phyloP scores from a whole-genome alignment of 2,797 vertebrate genomes.

The Amblyopsis hoosieri region DNA sequence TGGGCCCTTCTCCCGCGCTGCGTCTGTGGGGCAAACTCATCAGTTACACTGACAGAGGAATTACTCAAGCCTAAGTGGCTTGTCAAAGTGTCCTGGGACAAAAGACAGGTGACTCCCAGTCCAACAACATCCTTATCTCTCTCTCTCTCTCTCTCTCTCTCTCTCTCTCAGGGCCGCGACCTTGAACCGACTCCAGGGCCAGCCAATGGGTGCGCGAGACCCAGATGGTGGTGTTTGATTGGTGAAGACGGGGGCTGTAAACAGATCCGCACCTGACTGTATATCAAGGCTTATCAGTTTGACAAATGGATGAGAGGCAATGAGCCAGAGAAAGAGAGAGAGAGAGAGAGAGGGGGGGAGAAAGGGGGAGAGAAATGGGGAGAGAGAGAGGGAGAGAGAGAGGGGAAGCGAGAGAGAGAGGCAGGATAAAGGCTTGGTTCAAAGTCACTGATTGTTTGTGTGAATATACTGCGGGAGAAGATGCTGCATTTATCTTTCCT shows the following conservation, averaged over 20 bases:
- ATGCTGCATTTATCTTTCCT: too few relatives aligned
- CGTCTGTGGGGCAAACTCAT: conserved; percentile 44
- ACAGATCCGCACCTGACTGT: conserved; percentile 66
- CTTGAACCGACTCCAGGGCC: conserved; percentile 45
- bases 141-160: conserved; percentile 22
- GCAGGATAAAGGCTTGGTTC: background rate
- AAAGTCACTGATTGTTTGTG: conserved; percentile 6
- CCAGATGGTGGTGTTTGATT: conserved; percentile 57
- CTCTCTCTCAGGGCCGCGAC: conserved; percentile 47
- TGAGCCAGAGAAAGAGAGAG: background rate
- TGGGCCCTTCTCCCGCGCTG: conserved; percentile 18
- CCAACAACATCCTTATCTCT: conserved; percentile 18
- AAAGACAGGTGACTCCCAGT: conserved; percentile 55
- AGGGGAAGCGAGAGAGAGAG: background rate
- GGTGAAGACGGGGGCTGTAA: conserved; percentile 57
- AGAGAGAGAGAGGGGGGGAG: background rate
- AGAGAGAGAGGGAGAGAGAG: background rate
- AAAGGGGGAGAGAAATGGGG: background rate
- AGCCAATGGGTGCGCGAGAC: conserved; percentile 6
- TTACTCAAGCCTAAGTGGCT: conserved; percentile 70
- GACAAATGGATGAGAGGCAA: conserved; percentile 76
- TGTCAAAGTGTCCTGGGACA: conserved; percentile 58
- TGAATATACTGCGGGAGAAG: too few relatives aligned
- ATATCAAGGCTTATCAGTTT: conserved; percentile 74
- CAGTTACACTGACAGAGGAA: conserved; percentile 59